Percentiles rank a stretch among this genome's conserved stretches.
phyloP scores from a whole-genome alignment of 2,797 vertebrate species.

The Onychomys arenicola region DNA sequence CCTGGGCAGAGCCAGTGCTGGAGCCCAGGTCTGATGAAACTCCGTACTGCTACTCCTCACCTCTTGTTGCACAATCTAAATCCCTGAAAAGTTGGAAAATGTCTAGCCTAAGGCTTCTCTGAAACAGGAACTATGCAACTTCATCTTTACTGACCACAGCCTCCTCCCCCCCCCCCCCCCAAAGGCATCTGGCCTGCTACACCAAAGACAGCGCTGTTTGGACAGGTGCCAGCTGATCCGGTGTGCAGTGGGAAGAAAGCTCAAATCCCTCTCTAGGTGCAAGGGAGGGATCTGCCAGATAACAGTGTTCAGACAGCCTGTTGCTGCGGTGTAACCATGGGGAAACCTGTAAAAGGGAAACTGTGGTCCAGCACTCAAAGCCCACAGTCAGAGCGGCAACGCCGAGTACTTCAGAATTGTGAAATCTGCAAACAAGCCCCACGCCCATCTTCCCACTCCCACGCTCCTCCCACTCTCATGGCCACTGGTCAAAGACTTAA shows the following conservation, averaged over 20 bases:
- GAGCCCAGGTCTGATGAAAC: background rate
- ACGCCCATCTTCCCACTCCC: background rate
- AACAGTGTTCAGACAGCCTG: background rate
- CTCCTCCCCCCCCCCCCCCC: too few species aligned
- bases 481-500: background rate
- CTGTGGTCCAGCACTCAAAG: slow-evolving; percentile 32
- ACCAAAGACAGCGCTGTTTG: background rate
- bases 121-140: background rate
- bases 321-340: background rate
- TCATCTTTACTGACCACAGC: background rate
- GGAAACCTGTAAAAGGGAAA: slow-evolving; percentile 70
- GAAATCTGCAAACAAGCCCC: background rate
- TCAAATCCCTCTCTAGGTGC: background rate
- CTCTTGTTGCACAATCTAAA: background rate
- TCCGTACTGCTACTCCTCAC: background rate
- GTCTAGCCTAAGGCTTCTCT: background rate
- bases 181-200: background rate
- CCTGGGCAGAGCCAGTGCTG: background rate
- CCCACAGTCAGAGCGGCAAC: background rate
- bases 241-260: background rate
- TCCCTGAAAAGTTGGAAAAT: background rate
- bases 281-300: background rate
- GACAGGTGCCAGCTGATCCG: background rate
- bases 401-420: background rate
- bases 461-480: background rate